phyloP scores from a whole-genome alignment of 2,888 invertebrate genomes.

The Danaus chrysippus region DNA sequence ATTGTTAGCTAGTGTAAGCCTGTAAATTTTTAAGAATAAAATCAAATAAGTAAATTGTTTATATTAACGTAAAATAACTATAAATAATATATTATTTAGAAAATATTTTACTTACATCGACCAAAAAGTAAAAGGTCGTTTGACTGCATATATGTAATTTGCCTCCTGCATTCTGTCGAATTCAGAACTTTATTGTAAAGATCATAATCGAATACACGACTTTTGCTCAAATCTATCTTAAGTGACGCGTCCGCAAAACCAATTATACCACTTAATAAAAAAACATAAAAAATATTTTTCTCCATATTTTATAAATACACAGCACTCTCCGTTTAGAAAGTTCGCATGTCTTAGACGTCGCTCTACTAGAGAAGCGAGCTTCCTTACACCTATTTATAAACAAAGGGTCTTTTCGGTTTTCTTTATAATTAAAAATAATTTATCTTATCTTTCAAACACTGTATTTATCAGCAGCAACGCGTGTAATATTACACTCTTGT shows the following conservation, averaged over 20 bases:
- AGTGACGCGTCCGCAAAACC: conserved; percentile 15
- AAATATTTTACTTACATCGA: conserved; percentile 52
- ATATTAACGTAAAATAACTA: neutral
- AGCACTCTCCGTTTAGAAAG: conserved; percentile 14
- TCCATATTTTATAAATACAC: conserved; percentile 22
- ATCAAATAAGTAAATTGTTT: no score
- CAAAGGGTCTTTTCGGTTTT: conserved; percentile 16
- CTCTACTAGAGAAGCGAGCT: conserved; percentile 12
- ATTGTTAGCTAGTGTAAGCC: no score
- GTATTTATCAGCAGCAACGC: conserved; percentile 12
- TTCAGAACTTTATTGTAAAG: conserved; percentile 54
- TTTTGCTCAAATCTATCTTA: conserved; percentile 34
- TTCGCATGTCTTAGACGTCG: conserved; percentile 13
- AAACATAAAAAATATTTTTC: conserved; percentile 13
- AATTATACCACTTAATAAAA: conserved; percentile 15
- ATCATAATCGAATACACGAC: conserved; percentile 47
- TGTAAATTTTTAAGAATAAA: no score
- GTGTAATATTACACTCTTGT: conserved; percentile 13
- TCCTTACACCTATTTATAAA: conserved; percentile 14
- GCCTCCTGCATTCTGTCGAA: conserved; percentile 48
- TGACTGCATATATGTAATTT: conserved; percentile 44
- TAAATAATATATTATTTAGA: neutral
- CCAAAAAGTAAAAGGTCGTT: conserved; percentile 40
- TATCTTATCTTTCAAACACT: conserved; percentile 26
- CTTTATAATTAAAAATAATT: conserved; percentile 21